phyloP scores from a whole-genome alignment of 2,113 vertebrate genomes.

The Ictidomys tridecemlineatus region DNA sequence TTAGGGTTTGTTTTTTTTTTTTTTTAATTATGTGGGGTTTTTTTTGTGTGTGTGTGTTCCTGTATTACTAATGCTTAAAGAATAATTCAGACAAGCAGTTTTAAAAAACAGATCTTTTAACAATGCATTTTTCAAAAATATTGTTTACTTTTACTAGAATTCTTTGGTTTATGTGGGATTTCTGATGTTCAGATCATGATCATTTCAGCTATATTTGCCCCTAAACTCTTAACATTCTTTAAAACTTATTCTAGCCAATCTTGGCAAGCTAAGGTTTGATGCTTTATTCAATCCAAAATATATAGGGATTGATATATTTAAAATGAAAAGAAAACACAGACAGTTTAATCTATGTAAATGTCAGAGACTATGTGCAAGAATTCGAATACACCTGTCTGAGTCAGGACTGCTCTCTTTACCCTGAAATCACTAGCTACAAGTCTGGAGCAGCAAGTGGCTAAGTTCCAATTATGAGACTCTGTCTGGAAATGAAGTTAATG shows the following conservation, averaged over 20 bases:
- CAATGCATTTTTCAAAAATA: conserved; percentile 47
- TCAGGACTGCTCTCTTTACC: neutral
- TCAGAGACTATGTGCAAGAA: neutral
- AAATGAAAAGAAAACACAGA: neutral
- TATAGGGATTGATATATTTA: neutral
- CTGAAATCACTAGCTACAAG: neutral
- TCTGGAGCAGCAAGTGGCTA: neutral
- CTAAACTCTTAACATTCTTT: neutral
- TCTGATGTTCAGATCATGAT: neutral
- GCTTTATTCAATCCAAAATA: neutral
- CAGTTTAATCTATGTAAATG: neutral
- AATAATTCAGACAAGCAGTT: conserved; percentile 71
- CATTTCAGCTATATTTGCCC: neutral
- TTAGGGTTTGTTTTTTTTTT: neutral
- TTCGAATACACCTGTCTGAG: neutral
- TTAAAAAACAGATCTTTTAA: conserved; percentile 34
- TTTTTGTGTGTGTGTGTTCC: conserved; percentile 57
- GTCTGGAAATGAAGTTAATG: neutral
- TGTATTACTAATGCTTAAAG: conserved; percentile 52
- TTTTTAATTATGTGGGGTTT: too few relatives aligned
- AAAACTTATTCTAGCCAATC: neutral
- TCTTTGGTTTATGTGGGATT: neutral
- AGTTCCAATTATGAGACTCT: neutral
- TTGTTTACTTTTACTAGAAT: conserved; percentile 23
- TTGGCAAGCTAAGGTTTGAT: neutral